A percentile compares a stretch with the other conserved stretches of the same genome.
phyloP scores from a whole-genome alignment of 2,113 vertebrate genomes.

The Caloenas nicobarica region DNA sequence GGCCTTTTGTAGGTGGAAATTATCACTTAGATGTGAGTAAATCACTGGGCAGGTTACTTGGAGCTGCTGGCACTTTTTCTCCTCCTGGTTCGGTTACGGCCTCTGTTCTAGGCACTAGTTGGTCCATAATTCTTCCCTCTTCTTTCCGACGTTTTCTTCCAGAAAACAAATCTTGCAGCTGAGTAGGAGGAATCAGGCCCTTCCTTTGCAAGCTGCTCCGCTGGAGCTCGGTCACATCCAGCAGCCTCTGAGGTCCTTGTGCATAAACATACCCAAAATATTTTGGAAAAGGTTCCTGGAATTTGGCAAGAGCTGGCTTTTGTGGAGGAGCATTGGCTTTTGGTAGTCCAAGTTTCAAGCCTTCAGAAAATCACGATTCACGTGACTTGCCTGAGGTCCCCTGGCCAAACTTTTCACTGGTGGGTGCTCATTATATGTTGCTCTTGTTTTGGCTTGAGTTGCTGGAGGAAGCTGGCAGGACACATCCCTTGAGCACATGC shows the following conservation, averaged over 20 bases:
- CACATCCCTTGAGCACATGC: fast-evolving
- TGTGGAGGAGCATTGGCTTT: background rate
- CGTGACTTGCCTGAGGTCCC: background rate
- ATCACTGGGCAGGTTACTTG: background rate
- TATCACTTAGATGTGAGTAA: background rate
- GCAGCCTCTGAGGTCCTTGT: background rate
- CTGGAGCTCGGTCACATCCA: background rate
- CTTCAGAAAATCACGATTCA: background rate
- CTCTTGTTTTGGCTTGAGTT: background rate
- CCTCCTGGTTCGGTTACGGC: background rate
- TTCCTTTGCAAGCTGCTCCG: background rate
- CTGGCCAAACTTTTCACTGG: background rate
- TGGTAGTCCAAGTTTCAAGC: background rate
- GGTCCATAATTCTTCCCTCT: background rate
- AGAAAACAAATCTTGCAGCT: background rate
- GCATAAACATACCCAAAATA: background rate
- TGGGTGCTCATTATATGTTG: background rate
- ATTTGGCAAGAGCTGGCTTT: background rate
- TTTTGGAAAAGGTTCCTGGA: background rate
- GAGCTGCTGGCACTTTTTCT: background rate
- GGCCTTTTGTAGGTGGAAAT: background rate
- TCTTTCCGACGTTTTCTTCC: background rate
- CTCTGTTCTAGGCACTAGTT: background rate
- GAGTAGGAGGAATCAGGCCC: background rate
- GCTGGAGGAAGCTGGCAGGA: background rate